Evolutionary conservation across 2,888 invertebrate genomes (phyloP).

Genomic region (Amphipoea lucens): DNA sequence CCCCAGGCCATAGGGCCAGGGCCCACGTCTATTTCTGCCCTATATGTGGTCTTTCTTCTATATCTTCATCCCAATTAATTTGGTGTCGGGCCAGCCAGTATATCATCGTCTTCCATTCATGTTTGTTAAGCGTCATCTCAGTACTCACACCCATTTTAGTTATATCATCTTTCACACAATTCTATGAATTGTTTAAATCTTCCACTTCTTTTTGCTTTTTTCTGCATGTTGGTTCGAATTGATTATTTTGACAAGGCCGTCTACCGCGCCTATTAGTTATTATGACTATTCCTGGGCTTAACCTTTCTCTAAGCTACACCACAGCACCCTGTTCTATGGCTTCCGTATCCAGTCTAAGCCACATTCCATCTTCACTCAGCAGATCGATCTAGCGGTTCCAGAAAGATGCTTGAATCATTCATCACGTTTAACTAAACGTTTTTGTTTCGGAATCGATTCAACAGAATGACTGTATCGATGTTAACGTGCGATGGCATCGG

Average conservation of each 20-base stretch:
- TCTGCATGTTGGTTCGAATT: background rate
- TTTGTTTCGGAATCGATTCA: slow-evolving; percentile 34
- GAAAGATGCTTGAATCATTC: slow-evolving; percentile 22
- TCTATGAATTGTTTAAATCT: too few relatives aligned
- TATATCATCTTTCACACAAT: background rate
- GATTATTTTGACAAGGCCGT: background rate
- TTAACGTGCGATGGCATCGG: slow-evolving; percentile 34
- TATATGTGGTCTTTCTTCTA: background rate
- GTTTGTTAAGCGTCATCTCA: background rate
- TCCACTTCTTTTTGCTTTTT: background rate
- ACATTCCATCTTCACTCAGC: slow-evolving; percentile 10
- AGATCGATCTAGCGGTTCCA: background rate
- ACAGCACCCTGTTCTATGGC: background rate
- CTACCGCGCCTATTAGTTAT: background rate
- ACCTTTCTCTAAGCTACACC: background rate
- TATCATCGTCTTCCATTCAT: background rate
- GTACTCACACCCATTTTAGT: background rate
- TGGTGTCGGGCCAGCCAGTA: background rate
- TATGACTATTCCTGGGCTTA: background rate
- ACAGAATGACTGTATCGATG: slow-evolving; percentile 30
- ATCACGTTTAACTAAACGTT: slow-evolving; percentile 6
- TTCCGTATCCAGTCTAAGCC: background rate
- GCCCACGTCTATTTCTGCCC: background rate
- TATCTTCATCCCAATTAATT: background rate
- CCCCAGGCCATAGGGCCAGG: too few relatives aligned